Conservation (phyloP, 2,113 vertebrate species). For the Lepidothrix coronata region DNA sequence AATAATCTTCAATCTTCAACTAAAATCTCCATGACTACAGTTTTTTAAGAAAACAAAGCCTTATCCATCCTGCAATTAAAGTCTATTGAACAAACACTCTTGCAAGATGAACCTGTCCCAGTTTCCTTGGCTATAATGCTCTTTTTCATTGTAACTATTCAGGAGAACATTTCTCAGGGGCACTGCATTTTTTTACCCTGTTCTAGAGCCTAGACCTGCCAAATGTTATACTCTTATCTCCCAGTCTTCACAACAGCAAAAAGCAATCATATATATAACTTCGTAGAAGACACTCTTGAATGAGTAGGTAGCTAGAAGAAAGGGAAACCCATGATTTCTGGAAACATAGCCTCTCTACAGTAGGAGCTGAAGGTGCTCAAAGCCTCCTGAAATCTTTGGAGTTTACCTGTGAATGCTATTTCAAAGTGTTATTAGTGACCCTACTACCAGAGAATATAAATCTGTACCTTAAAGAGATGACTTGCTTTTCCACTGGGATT, state of each 20-base stretch:
- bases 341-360: background rate
- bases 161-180: background rate
- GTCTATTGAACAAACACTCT: background rate
- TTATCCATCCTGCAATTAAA: background rate
- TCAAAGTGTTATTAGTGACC: background rate
- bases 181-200: background rate
- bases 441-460: background rate
- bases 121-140: background rate
- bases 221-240: background rate
- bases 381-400: background rate
- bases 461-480: background rate
- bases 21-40: background rate
- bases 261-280: background rate
- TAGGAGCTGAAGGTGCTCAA: background rate
- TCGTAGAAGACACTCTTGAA: background rate
- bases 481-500: conserved; percentile 29
- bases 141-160: background rate
- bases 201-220: background rate
- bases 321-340: background rate
- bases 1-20: background rate
- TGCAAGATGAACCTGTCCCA: background rate
- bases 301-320: background rate
- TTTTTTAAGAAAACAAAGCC: background rate
- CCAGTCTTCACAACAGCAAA: background rate
- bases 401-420: background rate